Evolutionary conservation across 2,797 vertebrate genomes (phyloP), one percentile per base, ranked within the genome.

Genomic region (Dicrostonyx torquatus): DNA sequence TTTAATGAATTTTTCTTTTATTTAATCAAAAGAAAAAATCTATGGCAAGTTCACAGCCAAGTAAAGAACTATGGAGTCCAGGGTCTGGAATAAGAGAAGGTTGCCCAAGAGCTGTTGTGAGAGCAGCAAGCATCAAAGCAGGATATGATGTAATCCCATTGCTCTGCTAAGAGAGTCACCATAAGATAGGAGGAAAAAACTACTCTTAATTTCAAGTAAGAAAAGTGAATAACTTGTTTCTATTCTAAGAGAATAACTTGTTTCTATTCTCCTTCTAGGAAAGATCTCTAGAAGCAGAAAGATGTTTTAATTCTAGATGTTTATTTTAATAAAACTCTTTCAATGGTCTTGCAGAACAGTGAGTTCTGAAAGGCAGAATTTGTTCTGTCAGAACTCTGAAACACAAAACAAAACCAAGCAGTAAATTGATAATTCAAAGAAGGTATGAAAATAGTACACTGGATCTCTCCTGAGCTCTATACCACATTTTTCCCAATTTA

Each of bases 201-300:
- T 58, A 45, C 40, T 73, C 79, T 78, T 87, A 92, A 86, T 96
- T 88, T 89, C 40, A 93, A 77, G 66, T 70, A 76, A 76, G 77
- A 87, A 89, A 87, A 72, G 58, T 20, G 72, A 40, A 53, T 95
- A 82, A 90, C n/a, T 90, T 94, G 73, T 78, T 85, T 96, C 87
- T 77, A 90, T 53, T 26, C 73, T 86, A 90, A 79, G 58, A 24
- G 72, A 40, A 53, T 96, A 78, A 90, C 31, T 90, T 94, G 73
- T 82, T 85, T 96, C 87, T 78, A 90, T 24, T 53, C 10, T 88
- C 70, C 82, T 93, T 97, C 97, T 96, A 97, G 94, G 96, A 97
- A 97, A 73, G 75, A 68, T 80, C 58, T 97, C 75, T 96, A 73
- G 85, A 95, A 92, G 8, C 24, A 84, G 14, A 43, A 87, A 78